These are phyloP conservation scores for Hanleya hanleyi DNA, from an alignment of 2,888 invertebrate genomes.

Conservation along the genomic window DNA sequence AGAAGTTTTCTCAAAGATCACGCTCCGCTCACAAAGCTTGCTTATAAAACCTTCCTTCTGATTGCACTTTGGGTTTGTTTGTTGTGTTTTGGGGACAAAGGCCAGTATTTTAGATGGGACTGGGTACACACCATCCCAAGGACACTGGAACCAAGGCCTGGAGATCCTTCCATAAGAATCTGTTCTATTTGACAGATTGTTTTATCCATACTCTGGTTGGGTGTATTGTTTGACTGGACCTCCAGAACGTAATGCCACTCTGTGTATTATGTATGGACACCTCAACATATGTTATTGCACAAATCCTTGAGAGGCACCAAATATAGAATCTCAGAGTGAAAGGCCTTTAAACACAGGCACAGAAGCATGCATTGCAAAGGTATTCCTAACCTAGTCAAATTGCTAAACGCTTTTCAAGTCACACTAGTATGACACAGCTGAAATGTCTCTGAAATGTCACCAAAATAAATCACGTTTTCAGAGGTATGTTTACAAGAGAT, in stretches of 20 bases:
- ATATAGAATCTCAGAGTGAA: background rate
- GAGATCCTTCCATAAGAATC: background rate
- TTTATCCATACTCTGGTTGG: background rate
- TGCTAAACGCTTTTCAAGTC: no score
- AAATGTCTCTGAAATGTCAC: no score
- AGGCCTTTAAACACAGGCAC: background rate
- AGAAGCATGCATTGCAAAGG: no score
- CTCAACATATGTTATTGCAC: no score
- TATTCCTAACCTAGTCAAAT: no score
- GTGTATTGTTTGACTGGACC: background rate
- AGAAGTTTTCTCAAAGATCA: conserved; percentile 3
- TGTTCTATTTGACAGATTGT: background rate
- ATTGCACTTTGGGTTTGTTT: background rate
- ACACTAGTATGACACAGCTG: no score
- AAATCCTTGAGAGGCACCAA: background rate
- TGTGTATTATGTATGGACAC: no score
- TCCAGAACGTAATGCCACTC: background rate
- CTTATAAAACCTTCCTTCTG: conserved; percentile 2
- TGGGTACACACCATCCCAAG: background rate
- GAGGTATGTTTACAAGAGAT: no score
- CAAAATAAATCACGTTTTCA: no score
- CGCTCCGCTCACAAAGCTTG: background rate
- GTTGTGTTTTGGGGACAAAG: background rate
- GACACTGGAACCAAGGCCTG: background rate
- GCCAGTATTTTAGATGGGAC: background rate